These are phyloP conservation scores for Tetramorium simillimum DNA, from an alignment of 1,140 invertebrate genomes.

Conservation along the genomic window DNA sequence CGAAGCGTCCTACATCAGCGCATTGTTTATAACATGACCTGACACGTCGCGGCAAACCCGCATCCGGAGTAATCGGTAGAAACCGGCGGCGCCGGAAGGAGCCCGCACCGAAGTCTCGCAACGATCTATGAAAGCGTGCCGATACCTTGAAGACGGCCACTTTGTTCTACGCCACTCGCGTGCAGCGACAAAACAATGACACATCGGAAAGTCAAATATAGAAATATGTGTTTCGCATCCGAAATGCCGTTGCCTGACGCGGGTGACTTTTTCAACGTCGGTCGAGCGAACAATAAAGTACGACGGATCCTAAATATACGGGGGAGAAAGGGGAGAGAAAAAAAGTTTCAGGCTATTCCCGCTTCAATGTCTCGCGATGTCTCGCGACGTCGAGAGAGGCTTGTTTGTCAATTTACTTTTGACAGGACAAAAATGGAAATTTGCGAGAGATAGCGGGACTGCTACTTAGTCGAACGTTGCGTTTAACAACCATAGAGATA, in stretches of 20 bases:
- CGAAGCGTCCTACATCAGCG: neutral
- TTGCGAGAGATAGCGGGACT: neutral
- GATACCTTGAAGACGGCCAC: neutral
- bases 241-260: neutral
- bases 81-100: neutral
- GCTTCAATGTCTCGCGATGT: neutral
- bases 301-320: neutral
- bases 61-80: slow-evolving; percentile 3
- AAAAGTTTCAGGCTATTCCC: neutral
- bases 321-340: neutral
- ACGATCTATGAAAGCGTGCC: neutral
- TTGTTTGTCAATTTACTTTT: neutral
- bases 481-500: neutral
- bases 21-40: neutral
- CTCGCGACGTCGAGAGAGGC: neutral
- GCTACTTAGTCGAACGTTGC: neutral
- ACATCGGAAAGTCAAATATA: neutral
- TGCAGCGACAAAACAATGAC: slow-evolving; percentile 8
- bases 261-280: neutral
- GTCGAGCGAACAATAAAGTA: neutral
- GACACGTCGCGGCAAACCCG: slow-evolving; percentile 15
- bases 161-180: neutral
- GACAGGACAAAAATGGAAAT: neutral
- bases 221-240: neutral
- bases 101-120: slow-evolving; percentile 62